Conservation (phyloP, 2,888 invertebrate species). For the Archips xylosteana region DNA sequence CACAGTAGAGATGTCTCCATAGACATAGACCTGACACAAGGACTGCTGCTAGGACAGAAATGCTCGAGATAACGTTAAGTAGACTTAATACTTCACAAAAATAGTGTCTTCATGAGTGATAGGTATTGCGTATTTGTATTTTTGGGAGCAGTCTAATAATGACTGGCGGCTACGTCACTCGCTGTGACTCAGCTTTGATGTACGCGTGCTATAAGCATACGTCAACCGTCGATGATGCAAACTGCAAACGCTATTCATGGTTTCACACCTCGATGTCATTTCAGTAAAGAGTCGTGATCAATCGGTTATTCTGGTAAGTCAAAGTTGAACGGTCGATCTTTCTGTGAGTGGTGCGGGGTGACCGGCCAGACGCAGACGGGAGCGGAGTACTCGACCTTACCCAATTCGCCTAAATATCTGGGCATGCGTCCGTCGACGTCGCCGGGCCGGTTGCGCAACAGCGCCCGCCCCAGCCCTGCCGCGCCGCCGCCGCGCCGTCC, state of each 20-base stretch:
- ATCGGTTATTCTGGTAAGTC: slow-evolving; percentile 26
- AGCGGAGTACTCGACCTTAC: slow-evolving; percentile 63
- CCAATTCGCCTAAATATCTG: slow-evolving; percentile 63
- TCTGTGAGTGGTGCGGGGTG: slow-evolving; percentile 70
- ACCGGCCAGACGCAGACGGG: slow-evolving; percentile 67
- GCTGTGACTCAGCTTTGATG: slow-evolving; percentile 30
- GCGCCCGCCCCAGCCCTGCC: slow-evolving; percentile 42
- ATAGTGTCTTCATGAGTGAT: background rate
- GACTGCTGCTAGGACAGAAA: background rate
- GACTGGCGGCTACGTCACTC: slow-evolving; percentile 17
- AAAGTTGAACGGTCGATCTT: slow-evolving; percentile 69
- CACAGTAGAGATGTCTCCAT: too few species aligned
- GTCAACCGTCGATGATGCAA: slow-evolving; percentile 26
- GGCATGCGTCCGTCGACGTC: slow-evolving; percentile 57
- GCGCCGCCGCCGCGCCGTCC: slow-evolving; percentile 47
- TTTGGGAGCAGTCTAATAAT: slow-evolving; percentile 3
- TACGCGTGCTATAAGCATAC: slow-evolving; percentile 30
- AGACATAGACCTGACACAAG: background rate
- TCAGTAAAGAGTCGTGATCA: slow-evolving; percentile 9
- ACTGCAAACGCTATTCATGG: background rate
- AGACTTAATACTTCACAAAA: background rate
- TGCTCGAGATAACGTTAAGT: background rate
- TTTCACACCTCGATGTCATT: slow-evolving; percentile 16
- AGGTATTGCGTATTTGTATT: slow-evolving; percentile 13
- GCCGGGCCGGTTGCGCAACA: slow-evolving; percentile 40